Base-by-base conservation (phyloP, 2,797 vertebrate genomes). In the Champsocephalus esox region DNA sequence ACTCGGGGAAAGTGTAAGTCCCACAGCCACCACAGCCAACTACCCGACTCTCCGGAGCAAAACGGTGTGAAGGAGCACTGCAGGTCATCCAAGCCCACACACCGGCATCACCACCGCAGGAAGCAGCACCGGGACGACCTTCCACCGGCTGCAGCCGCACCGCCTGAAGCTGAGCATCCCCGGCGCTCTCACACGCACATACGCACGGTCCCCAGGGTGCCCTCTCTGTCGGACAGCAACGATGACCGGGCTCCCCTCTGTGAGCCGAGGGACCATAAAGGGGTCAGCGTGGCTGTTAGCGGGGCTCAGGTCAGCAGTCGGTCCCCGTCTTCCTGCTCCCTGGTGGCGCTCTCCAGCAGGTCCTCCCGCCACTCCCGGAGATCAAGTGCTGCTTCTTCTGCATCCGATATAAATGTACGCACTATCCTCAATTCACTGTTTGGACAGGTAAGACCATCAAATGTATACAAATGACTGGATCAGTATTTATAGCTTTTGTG, bases 391-490 rank as follows among this genome's bases (percentile, higher is more conserved):
- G 93, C 93, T 28, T 95, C 95, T 3, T 94, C 90, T 24, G 94
- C 95, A 46, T 92, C 94, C 10, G 97, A 98, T 71, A 93, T 96
- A 62, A 92, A 94, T 70, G 93, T 98, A 76, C 95, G 94, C 83
- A 97, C 97, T 59, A 96, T 97, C 90, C 96, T 99, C 73, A 96
- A 94, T 93, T 97, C 97, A 17, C 96, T 97, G 80, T 99, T 98
- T 74, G 98, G 98, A n/a, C 98, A 99, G 97, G 98, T 99, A 96
- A 96, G 95, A 24, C 60, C 60, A 13, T 48, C 11, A 65, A 24
- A 51, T 1, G 44, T 2, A 28, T 4, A 4, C 5, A 17, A 4
- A 46, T 28, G 0, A 54, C 9, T 56, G 13, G 14, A 28, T 45
- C 3, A 2, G 1, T 8, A 21, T 50, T 24, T 24, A 1, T 5